Percentiles rank a stretch among this genome's conserved stretches.
Conservation (phyloP, 2,888 invertebrate species). For the Ophion costatus region DNA sequence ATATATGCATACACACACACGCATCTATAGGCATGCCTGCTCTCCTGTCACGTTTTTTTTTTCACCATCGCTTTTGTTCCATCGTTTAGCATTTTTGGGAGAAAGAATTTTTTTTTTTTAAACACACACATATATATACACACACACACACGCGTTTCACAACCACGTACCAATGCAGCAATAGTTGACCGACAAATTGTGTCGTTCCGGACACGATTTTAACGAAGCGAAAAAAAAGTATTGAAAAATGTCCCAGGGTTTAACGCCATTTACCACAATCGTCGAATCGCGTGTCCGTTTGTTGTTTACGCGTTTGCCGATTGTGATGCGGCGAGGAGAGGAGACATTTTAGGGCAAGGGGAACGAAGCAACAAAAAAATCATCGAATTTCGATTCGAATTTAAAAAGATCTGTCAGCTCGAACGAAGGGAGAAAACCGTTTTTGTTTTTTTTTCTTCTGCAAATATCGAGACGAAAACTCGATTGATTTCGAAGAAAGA, state of each 20-base stretch:
- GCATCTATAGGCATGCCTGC: constrained; percentile 14
- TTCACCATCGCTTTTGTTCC: constrained; percentile 8
- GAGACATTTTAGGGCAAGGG: neutral
- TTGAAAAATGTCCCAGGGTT: constrained; percentile 34
- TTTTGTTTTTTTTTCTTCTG: neutral
- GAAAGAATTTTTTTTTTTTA: too few relatives aligned
- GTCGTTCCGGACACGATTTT: neutral
- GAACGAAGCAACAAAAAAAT: neutral
- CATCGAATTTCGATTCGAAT: neutral
- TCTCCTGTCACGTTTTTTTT: constrained; percentile 8
- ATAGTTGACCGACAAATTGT: constrained; percentile 5
- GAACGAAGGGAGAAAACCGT: too few relatives aligned
- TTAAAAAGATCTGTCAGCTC: neutral
- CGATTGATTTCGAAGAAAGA: neutral
- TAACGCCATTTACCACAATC: constrained; percentile 17
- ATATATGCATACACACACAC: neutral
- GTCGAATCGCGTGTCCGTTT: constrained; percentile 1
- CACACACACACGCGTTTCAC: neutral
- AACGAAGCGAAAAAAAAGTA: neutral
- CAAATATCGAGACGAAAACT: neutral
- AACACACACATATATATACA: too few relatives aligned
- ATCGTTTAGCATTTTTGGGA: constrained; percentile 47
- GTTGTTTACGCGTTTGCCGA: neutral
- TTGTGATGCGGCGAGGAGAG: neutral
- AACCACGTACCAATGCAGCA: neutral